phyloP scores from a whole-genome alignment of 2,888 invertebrate genomes.

The Choreutis nemorana region DNA sequence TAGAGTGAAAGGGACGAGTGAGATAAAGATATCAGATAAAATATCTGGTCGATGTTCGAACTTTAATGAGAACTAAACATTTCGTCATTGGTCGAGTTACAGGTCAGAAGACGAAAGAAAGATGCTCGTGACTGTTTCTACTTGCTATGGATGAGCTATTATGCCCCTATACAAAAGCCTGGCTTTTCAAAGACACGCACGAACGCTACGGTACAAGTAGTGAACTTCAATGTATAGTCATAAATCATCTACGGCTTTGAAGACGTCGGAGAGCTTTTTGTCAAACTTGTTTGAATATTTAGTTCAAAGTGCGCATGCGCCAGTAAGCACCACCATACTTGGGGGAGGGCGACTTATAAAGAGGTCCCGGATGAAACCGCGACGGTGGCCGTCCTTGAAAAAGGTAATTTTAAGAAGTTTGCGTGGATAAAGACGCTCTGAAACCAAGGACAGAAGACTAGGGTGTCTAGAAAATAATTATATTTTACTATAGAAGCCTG shows the following conservation, averaged over 20 bases:
- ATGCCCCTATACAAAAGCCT: constrained; percentile 22
- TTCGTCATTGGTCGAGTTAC: constrained; percentile 16
- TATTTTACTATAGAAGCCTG: too few relatives aligned
- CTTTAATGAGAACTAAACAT: constrained; percentile 15
- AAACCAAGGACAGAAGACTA: too few relatives aligned
- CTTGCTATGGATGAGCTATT: constrained; percentile 30
- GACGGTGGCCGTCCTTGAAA: constrained; percentile 36
- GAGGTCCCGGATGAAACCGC: constrained; percentile 26
- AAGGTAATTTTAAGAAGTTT: constrained; percentile 33
- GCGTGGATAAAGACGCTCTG: too few relatives aligned
- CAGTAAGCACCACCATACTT: constrained; percentile 10
- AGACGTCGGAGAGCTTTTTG: constrained; percentile 19
- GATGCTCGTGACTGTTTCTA: constrained; percentile 34
- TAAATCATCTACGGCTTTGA: constrained; percentile 30
- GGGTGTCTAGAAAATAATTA: too few relatives aligned
- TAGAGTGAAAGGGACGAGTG: constrained; percentile 21
- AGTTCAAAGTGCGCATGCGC: constrained; percentile 36
- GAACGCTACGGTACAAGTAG: constrained; percentile 6
- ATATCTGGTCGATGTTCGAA: constrained; percentile 16
- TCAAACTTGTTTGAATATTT: constrained; percentile 20
- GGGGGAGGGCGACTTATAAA: constrained; percentile 18
- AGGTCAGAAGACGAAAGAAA: constrained; percentile 24
- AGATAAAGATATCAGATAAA: constrained; percentile 16
- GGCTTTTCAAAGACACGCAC: constrained; percentile 18
- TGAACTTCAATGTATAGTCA: constrained; percentile 4